These are phyloP conservation scores for Heteractis magnifica DNA, from an alignment of 92 coral and sea anemone species.

Conservation along the genomic window DNA sequence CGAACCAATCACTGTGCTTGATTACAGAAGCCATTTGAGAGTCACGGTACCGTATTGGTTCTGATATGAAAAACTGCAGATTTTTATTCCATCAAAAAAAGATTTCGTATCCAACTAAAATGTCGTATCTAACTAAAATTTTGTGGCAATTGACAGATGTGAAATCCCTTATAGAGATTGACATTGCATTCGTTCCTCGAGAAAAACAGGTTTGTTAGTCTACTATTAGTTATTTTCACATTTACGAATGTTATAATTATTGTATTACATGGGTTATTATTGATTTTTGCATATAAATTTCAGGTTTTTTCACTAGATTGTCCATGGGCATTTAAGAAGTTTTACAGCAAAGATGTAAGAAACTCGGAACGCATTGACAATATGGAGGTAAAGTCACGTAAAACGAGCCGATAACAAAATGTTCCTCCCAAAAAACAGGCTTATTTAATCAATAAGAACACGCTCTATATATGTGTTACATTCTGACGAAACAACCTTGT, in stretches of 20 bases:
- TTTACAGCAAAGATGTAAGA: conserved; percentile 62
- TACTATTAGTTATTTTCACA: not conserved
- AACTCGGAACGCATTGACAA: conserved; percentile 38
- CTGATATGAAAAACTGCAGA: no score
- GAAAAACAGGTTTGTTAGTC: conserved; percentile 74
- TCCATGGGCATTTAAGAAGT: conserved; percentile 78
- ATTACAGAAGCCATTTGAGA: not conserved
- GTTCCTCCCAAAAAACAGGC: no score
- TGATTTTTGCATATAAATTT: not conserved
- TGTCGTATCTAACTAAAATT: no score
- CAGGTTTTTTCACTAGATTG: conserved; percentile 87
- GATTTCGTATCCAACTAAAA: no score
- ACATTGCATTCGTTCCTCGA: conserved; percentile 91
- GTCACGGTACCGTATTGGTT: no score
- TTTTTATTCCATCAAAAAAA: no score
- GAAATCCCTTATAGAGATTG: conserved; percentile 86
- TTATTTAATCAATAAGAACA: no score
- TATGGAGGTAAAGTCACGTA: conserved; percentile 52
- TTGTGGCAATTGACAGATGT: conserved; percentile 49
- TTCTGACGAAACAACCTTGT: no score
- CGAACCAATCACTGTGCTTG: not conserved
- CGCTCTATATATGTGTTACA: no score
- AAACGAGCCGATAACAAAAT: not conserved
- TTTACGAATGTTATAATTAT: not conserved
- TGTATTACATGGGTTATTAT: not conserved